These are phyloP conservation scores for Deroplatys truncata DNA, from an alignment of 2,888 invertebrate species.

Conservation along the genomic window DNA sequence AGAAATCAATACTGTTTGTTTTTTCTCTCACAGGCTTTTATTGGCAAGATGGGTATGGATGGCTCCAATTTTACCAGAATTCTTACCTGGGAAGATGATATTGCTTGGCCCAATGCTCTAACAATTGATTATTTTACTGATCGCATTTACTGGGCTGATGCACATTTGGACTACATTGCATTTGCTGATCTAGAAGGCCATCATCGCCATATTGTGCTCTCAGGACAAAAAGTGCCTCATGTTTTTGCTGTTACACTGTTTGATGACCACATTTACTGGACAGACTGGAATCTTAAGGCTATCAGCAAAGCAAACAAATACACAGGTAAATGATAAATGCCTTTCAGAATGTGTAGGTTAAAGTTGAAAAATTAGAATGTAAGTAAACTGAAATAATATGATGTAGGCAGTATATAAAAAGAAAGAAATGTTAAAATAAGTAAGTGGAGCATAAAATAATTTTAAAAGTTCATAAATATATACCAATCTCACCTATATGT, in stretches of 20 bases:
- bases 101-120: slow-evolving; percentile 98
- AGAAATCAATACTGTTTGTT: no score
- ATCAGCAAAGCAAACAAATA: slow-evolving; percentile 91
- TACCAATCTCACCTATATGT: no score
- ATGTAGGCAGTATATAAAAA: no score
- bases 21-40: slow-evolving; percentile 69
- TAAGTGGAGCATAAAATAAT: no score
- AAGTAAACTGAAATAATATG: no score
- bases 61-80: slow-evolving; percentile 87
- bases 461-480: no score
- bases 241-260: slow-evolving; percentile 93
- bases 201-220: slow-evolving; percentile 76
- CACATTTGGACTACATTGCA: slow-evolving; percentile 96
- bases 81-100: slow-evolving; percentile 86
- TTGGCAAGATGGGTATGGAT: slow-evolving; percentile 96
- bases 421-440: no score
- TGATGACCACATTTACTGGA: slow-evolving; percentile 93
- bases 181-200: slow-evolving; percentile 89
- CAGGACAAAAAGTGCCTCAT: slow-evolving; percentile 81
- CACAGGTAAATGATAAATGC: slow-evolving; percentile 43
- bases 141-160: slow-evolving; percentile 95
- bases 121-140: slow-evolving; percentile 96
- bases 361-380: no score
- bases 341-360: no score
- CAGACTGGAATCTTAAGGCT: slow-evolving; percentile 96